Conservation (phyloP, 2,113 vertebrate genomes). For the Callocephalon fimbriatum region DNA sequence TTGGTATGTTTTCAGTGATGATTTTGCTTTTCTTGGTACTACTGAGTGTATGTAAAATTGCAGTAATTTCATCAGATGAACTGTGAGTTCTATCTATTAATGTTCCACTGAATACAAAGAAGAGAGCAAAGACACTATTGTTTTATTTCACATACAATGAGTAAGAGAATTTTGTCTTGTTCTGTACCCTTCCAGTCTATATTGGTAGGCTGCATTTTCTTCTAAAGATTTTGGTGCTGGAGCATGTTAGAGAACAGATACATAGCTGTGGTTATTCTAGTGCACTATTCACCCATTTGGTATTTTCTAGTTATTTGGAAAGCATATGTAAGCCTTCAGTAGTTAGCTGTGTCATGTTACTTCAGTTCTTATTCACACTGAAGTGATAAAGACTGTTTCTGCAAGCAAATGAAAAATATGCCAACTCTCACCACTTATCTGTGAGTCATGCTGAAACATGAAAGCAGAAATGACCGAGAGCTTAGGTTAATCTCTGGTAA, state of each 20-base stretch:
- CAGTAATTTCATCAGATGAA: background rate
- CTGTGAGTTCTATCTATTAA: background rate
- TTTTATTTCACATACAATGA: background rate
- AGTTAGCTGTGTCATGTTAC: background rate
- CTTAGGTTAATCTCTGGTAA: conserved; percentile 71
- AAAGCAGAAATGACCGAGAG: conserved; percentile 80
- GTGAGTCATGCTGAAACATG: conserved; percentile 77
- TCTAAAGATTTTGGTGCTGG: background rate
- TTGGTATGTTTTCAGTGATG: background rate
- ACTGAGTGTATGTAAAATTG: background rate
- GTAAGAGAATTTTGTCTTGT: background rate
- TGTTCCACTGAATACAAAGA: background rate
- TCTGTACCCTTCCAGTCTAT: background rate
- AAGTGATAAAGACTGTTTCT: background rate
- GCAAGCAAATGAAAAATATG: conserved; percentile 81
- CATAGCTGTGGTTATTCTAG: background rate
- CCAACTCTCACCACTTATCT: conserved; percentile 74
- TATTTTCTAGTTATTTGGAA: background rate
- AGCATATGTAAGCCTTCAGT: background rate
- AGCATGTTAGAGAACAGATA: background rate
- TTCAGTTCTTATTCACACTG: background rate
- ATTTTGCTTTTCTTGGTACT: background rate
- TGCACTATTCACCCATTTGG: background rate
- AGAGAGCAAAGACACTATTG: background rate
- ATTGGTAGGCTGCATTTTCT: background rate